Conservation (phyloP, 2,113 vertebrate species). For the Tupaia chinensis region DNA sequence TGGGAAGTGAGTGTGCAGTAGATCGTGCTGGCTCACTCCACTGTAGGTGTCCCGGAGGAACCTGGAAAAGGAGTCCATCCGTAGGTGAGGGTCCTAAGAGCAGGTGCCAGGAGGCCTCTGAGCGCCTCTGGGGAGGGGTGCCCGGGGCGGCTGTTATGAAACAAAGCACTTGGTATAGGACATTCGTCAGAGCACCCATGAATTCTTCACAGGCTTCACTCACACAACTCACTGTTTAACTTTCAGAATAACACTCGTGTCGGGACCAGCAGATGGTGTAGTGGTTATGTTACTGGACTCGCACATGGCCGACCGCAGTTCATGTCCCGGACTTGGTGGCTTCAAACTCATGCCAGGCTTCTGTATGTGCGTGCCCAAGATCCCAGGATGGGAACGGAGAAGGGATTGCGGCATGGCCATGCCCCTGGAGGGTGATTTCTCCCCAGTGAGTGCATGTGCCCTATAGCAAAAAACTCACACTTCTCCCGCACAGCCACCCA, state of each 20-base stretch:
- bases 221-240: background rate
- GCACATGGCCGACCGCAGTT: no score
- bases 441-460: no score
- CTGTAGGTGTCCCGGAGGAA: background rate
- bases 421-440: no score
- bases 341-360: no score
- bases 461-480: no score
- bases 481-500: no score
- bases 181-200: background rate
- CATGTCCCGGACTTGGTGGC: no score
- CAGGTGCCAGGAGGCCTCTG: background rate
- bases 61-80: background rate
- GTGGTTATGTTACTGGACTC: no score
- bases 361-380: no score
- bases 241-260: background rate
- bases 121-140: background rate
- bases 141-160: background rate
- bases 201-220: background rate
- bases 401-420: no score
- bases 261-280: no score
- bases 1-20: background rate
- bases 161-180: background rate
- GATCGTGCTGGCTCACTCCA: rapidly evolving
- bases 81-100: background rate
- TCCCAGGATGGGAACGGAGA: no score